A percentile compares a stretch with the other conserved stretches of the same genome.
Evolutionary conservation across 2,113 vertebrate species (phyloP).

Genomic region (Dicentrarchus labrax): DNA sequence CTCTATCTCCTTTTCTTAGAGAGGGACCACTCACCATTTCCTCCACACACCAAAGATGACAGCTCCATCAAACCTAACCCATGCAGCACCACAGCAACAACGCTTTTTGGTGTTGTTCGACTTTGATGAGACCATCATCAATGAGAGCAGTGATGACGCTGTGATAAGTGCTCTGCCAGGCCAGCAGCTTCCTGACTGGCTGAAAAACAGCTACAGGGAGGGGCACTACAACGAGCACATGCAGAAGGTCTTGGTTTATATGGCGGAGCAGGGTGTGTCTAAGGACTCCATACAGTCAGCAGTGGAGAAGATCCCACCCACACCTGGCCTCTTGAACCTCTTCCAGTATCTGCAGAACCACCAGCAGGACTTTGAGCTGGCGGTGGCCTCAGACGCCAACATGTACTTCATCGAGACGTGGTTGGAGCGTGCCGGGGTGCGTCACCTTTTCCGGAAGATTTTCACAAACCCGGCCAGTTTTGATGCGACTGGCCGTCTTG

Average conservation of each 20-base stretch:
- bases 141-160: slow-evolving; percentile 92
- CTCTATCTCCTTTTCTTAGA: slow-evolving; percentile 24
- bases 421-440: slow-evolving; percentile 82
- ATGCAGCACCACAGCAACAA: slow-evolving; percentile 15
- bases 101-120: slow-evolving; percentile 92
- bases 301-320: slow-evolving; percentile 88
- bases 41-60: slow-evolving; percentile 78
- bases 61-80: slow-evolving; percentile 1
- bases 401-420: slow-evolving; percentile 89
- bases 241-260: slow-evolving; percentile 87
- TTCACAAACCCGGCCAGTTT: slow-evolving; percentile 91
- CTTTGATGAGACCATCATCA: slow-evolving; percentile 95
- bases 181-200: slow-evolving; percentile 86
- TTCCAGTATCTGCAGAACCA: slow-evolving; percentile 88
- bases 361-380: slow-evolving; percentile 88
- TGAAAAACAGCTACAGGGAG: slow-evolving; percentile 85
- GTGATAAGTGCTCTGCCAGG: slow-evolving; percentile 85
- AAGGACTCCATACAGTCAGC: slow-evolving; percentile 80
- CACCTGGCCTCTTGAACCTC: slow-evolving; percentile 87
- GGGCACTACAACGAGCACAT: slow-evolving; percentile 92
- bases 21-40: slow-evolving; percentile 17
- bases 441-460: slow-evolving; percentile 88
- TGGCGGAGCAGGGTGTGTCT: slow-evolving; percentile 90
- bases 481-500: slow-evolving; percentile 85
- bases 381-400: slow-evolving; percentile 95